These are phyloP conservation scores for Xerus rutilus DNA, from an alignment of 2,797 vertebrate genomes.

Conservation along the genomic window DNA sequence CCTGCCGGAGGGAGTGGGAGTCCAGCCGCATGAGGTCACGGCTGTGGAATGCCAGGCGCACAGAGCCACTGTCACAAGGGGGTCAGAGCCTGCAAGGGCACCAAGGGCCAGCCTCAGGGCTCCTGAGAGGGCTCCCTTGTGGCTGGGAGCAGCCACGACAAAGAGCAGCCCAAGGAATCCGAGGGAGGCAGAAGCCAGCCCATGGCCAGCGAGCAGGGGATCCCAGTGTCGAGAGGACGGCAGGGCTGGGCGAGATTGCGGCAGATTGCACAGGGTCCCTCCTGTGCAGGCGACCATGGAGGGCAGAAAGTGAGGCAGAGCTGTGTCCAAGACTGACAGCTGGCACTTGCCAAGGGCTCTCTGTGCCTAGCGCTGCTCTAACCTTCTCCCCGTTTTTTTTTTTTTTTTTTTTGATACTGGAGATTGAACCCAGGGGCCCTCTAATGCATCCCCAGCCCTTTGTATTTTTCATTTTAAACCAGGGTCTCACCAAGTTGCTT, in stretches of 20 bases:
- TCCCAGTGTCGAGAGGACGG: no score
- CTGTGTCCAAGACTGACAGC: rapidly evolving
- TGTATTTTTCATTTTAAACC: no score
- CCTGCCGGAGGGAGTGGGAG: background rate
- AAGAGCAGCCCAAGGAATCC: background rate
- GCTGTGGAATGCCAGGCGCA: background rate
- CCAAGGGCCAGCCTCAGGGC: background rate
- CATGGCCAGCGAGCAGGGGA: rapidly evolving
- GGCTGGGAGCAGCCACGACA: background rate
- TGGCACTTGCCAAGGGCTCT: background rate
- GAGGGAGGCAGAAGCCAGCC: background rate
- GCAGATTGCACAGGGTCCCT: no score
- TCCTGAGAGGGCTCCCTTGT: background rate
- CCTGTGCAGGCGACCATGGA: background rate
- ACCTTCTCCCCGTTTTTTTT: background rate
- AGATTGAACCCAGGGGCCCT: no score
- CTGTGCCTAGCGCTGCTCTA: background rate
- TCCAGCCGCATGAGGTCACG: background rate
- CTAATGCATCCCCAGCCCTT: no score
- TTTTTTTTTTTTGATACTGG: no score
- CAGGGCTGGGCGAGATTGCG: no score
- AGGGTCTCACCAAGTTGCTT: no score
- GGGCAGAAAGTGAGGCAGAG: background rate
- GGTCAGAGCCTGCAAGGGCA: background rate
- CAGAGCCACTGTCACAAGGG: rapidly evolving